Base-by-base conservation (phyloP, 53 echinoderm and acorn worm species). In the Patiria pectinifera region DNA sequence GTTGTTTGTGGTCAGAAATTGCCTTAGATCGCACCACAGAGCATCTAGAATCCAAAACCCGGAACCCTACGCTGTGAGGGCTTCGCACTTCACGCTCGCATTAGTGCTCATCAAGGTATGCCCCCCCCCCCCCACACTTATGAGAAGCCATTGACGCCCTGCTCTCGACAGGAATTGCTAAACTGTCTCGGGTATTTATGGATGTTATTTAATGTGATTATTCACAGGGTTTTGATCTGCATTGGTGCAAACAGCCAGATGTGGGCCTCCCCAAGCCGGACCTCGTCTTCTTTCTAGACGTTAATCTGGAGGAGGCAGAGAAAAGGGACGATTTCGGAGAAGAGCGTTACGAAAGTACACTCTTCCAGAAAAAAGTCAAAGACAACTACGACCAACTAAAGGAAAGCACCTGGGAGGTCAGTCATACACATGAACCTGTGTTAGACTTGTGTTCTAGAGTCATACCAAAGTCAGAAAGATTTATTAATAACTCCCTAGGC, bases 221-320 rank as follows among this genome's bases (percentile, higher is more conserved):
- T 47, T 81, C 79, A 24, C 62, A 97, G 98, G 96, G 96, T 66
- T 89, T 97, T 85, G 78, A 92, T 44, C 74, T 97, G 61, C 82
- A 91, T 9, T 97, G 98, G 98, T 97, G 98, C 84, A 96, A 94
- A 71, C 90, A 92, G 59, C 91, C 96, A 3, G 98, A 97, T 76
- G 87, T 93, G 6, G 98, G 98, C 18, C 85, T 97, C 9, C 98
- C 98, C 44, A 92, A 94, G 26, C 98, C 98, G 78, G 98, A 97
- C 74, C 92, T 97, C 1, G 94, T 97, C 15, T 66, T 97, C n/a
- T 97, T 76, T 72, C 86, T 97, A 47, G 83, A 96, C 16, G 61
- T 95, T 53, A 93, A 92, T 3, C 75, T 85, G 15, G 86, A 95
- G 21, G 98, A 93, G 58, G 95, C 94, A 6, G 87, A 91, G 3